These are phyloP conservation scores for Alviniconcha strummeri DNA, from an alignment of 2,888 invertebrate genomes.

Conservation along the genomic window DNA sequence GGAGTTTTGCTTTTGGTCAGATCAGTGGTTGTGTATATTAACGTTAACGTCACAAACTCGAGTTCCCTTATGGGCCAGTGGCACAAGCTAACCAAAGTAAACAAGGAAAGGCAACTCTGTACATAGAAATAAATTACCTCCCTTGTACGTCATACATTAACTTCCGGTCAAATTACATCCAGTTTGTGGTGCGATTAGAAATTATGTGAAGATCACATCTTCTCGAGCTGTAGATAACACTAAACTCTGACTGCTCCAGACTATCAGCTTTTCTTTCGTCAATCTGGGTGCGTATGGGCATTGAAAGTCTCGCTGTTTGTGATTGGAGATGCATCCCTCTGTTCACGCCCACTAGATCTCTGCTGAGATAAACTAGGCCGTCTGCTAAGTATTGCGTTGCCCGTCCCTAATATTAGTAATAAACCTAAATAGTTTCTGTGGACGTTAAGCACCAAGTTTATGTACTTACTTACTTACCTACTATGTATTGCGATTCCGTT, in stretches of 20 bases:
- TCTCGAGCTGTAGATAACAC: too few relatives aligned
- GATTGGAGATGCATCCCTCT: background rate
- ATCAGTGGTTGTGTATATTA: too few relatives aligned
- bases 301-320: too few relatives aligned
- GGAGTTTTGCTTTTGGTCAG: too few relatives aligned
- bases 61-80: background rate
- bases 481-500: too few relatives aligned
- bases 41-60: background rate
- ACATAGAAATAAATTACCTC: background rate
- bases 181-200: background rate
- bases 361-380: background rate
- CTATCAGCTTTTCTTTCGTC: background rate
- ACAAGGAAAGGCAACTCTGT: background rate
- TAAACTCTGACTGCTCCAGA: background rate
- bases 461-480: too few relatives aligned
- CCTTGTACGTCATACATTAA: conserved; percentile 9
- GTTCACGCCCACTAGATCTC: background rate
- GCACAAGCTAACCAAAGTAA: background rate
- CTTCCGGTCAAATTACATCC: conserved; percentile 2
- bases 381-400: too few relatives aligned
- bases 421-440: too few relatives aligned
- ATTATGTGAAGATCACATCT: too few relatives aligned
- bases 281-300: background rate
- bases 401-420: too few relatives aligned
- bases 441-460: too few relatives aligned